Evolutionary conservation across 2,888 invertebrate genomes (phyloP).

Genomic region (Latrodectus elegans): DNA sequence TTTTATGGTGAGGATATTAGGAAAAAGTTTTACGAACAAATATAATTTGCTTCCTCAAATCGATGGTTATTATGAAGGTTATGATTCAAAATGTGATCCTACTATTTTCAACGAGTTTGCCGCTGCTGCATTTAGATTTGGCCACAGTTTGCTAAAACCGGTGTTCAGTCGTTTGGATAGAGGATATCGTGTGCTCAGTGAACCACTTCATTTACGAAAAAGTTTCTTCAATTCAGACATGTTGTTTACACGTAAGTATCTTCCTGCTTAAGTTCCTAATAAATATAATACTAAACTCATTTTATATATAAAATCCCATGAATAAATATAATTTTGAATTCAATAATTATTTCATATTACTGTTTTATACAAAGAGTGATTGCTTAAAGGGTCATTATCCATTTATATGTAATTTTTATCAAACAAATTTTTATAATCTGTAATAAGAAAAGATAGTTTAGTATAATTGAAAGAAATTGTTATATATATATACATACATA

Average conservation of each 20-base stretch:
- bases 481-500: too few species aligned
- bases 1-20: slow-evolving; percentile 90
- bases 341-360: too few species aligned
- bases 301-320: too few species aligned
- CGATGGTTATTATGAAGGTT: slow-evolving; percentile 87
- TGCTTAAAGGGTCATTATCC: too few species aligned
- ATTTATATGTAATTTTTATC: background rate
- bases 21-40: slow-evolving; percentile 90
- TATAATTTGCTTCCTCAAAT: slow-evolving; percentile 89
- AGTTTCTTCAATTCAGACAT: slow-evolving; percentile 94
- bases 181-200: slow-evolving; percentile 78
- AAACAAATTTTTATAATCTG: background rate
- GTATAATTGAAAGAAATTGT: background rate
- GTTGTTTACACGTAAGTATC: slow-evolving; percentile 76
- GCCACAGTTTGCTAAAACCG: slow-evolving; percentile 90
- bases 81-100: slow-evolving; percentile 87
- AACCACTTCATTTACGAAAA: slow-evolving; percentile 85
- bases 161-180: slow-evolving; percentile 88
- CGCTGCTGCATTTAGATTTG: slow-evolving; percentile 92
- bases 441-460: background rate
- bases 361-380: too few species aligned
- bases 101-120: slow-evolving; percentile 93
- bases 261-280: too few species aligned
- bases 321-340: too few species aligned
- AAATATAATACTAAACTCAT: too few species aligned